Conservation (phyloP, 2,797 vertebrate species). For the Aselliscus stoliczkanus region DNA sequence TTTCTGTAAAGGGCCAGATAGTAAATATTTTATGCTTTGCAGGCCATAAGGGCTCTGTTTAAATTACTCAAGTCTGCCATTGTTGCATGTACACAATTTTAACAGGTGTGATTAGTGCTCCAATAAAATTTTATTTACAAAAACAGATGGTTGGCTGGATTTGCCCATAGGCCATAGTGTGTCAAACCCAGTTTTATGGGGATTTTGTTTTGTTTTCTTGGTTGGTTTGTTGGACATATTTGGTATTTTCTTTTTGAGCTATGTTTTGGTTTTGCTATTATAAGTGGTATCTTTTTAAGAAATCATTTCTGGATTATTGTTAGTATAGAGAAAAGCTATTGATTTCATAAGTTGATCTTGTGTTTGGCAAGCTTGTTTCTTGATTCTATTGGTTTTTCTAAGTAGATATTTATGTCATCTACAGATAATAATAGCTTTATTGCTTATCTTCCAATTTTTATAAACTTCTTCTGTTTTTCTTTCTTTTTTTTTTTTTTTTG, state of each 20-base stretch:
- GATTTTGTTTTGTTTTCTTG: background rate
- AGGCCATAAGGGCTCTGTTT: background rate
- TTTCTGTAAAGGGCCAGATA: background rate
- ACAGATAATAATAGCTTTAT: background rate
- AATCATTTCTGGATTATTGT: background rate
- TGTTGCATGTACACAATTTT: background rate
- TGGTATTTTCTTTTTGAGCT: background rate
- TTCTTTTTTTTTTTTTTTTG: too few species aligned
- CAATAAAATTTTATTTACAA: slow-evolving; percentile 22
- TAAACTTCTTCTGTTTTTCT: slow-evolving; percentile 10
- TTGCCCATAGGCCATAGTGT: background rate
- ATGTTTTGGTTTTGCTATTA: slow-evolving; percentile 5
- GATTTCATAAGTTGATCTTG: slow-evolving; percentile 36
- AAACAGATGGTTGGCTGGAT: background rate
- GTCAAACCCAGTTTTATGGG: background rate
- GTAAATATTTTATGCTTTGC: slow-evolving; percentile 10
- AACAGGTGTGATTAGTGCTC: background rate
- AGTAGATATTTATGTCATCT: background rate
- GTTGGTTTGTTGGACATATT: background rate
- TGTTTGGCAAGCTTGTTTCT: slow-evolving; percentile 40
- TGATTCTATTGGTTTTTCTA: slow-evolving; percentile 37
- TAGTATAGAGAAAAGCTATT: slow-evolving; percentile 32
- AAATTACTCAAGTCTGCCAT: background rate
- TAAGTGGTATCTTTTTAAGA: background rate
- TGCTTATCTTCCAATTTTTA: slow-evolving; percentile 21